Evolutionary conservation across 2,113 vertebrate genomes (phyloP).

Genomic region (Tragulus kanchil): DNA sequence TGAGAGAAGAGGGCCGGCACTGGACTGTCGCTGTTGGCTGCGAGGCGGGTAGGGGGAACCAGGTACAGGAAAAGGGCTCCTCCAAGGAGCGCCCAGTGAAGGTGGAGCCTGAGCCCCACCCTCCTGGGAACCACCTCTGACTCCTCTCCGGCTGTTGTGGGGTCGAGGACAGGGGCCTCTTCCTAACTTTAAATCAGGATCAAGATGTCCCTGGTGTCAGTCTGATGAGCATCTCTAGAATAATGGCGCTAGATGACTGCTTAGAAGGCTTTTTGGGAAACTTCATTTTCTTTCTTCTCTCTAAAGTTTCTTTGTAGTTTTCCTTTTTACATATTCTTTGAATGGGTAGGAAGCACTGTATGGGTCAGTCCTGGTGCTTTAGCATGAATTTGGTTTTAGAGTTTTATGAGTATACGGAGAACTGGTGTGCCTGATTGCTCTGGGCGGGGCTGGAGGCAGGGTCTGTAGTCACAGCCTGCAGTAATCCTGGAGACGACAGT

Average conservation of each 20-base stretch:
- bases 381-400: neutral
- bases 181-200: neutral
- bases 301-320: neutral
- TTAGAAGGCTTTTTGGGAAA: neutral
- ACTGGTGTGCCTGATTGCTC: fast-evolving
- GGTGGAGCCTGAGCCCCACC: neutral
- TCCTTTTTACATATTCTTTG: neutral
- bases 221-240: too few species aligned
- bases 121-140: neutral
- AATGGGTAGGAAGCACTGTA: neutral
- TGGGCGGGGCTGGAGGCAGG: neutral
- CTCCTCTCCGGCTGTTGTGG: neutral
- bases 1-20: fast-evolving
- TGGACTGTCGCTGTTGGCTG: neutral
- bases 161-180: neutral
- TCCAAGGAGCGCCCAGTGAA: neutral
- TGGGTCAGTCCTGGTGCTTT: neutral
- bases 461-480: fast-evolving
- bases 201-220: neutral
- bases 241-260: neutral
- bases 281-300: constrained; percentile 8
- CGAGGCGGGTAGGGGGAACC: neutral
- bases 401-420: fast-evolving
- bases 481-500: neutral
- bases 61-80: neutral